These are phyloP conservation scores for Plectropomus leopardus DNA, from an alignment of 2,113 vertebrate genomes.

Conservation along the genomic window DNA sequence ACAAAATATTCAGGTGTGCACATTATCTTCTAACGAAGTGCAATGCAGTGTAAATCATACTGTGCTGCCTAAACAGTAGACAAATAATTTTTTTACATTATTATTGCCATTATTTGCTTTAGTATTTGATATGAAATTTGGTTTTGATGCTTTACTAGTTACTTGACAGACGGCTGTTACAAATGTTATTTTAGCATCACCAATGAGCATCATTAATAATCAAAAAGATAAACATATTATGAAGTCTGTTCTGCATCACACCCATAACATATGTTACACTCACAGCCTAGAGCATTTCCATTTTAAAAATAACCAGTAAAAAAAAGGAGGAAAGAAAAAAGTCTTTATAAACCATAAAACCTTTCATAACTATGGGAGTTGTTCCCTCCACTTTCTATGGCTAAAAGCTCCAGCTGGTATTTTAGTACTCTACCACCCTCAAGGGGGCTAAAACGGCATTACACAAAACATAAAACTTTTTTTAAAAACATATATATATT, in stretches of 20 bases:
- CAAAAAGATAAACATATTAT: neutral
- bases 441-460: conserved; percentile 40
- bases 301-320: too few species aligned
- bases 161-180: neutral
- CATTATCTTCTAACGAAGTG: too few species aligned
- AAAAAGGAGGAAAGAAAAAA: neutral
- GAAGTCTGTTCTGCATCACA: neutral
- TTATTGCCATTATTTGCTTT: neutral
- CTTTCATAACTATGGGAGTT: neutral
- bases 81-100: too few species aligned
- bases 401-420: neutral
- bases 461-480: too few species aligned
- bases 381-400: neutral
- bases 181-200: neutral
- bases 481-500: neutral
- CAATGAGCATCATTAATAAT: neutral
- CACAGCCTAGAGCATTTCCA: neutral
- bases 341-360: neutral
- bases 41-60: too few species aligned
- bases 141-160: neutral
- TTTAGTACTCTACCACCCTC: conserved; percentile 34
- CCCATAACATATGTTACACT: too few species aligned
- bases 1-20: too few species aligned
- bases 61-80: too few species aligned
- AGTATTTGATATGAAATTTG: neutral